These are phyloP conservation scores for Oreortyx pictus DNA, from an alignment of 2,797 vertebrate species.

Conservation along the genomic window DNA sequence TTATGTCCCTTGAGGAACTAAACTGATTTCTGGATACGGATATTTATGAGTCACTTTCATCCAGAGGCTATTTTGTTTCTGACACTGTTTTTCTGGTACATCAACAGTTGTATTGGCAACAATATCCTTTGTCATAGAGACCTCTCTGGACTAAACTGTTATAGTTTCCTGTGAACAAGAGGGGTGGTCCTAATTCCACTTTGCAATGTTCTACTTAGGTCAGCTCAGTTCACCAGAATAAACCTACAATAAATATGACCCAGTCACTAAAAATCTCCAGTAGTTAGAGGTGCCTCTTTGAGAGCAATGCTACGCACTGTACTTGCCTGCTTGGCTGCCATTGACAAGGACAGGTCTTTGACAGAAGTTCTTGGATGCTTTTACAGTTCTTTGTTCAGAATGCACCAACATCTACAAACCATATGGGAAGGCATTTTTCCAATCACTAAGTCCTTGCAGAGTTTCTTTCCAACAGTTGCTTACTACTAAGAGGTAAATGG, in stretches of 20 bases:
- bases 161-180: neutral
- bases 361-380: neutral
- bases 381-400: neutral
- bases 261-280: neutral
- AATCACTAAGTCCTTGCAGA: neutral
- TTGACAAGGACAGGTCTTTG: neutral
- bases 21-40: neutral
- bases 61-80: neutral
- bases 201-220: neutral
- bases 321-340: neutral
- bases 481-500: neutral
- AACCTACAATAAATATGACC: rapidly evolving
- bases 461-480: neutral
- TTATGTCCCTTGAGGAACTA: neutral
- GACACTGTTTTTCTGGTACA: neutral
- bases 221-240: neutral
- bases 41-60: neutral
- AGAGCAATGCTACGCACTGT: neutral
- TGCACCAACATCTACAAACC: neutral
- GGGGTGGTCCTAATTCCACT: neutral
- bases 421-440: neutral
- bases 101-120: neutral
- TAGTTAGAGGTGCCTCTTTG: neutral
- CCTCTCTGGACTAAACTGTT: neutral
- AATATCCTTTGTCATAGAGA: neutral